Evolutionary conservation across 2,888 invertebrate species (phyloP), one percentile per base, ranked within the genome.

Genomic region (Acrocera orbiculus): DNA sequence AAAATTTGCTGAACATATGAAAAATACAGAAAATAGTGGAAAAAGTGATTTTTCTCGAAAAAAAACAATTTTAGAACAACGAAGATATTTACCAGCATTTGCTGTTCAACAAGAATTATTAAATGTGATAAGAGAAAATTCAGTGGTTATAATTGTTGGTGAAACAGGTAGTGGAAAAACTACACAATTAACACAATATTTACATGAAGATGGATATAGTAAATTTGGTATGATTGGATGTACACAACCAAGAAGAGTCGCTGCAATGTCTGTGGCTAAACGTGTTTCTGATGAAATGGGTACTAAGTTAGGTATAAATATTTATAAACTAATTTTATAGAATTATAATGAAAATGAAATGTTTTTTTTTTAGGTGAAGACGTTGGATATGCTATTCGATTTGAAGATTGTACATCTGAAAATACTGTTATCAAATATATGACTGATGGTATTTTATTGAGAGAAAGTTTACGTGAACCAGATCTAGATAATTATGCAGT

Each of bases 211-310:
- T 48, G 96, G 96, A 0, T 87, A 86, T 63, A 90, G 87, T 47
- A 73, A 73, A 43, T 73, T 76, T 47, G 95, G 95, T 16, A 82
- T 86, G 73, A 86, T 98, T 45, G 98, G 96, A 0, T 98, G 98
- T 58, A 99, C 96, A 0, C 96, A 96, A 59, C 98, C 98, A 0
- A 65, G 98, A 40, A 67, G 92, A 66, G 93, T 98, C 1, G 98
- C 98, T 27, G 96, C 98, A 41, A 96, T 98, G 96, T 92, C 93
- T 0, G 98, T 99, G 1, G 98, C 98, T 2, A 96, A 98, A 61
- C 73, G 98, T 48, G 98, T 99, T 9, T 85, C 95, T 3, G 96
- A 98, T 55, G 98, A 99, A 67, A 93, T 96, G 90, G 70, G 73
- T 22, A 81, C 85, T 1, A 76, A 77, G 39, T 62, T 95, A 26